Conservation (phyloP, 2,797 vertebrate genomes). For the Leontopithecus rosalia region DNA sequence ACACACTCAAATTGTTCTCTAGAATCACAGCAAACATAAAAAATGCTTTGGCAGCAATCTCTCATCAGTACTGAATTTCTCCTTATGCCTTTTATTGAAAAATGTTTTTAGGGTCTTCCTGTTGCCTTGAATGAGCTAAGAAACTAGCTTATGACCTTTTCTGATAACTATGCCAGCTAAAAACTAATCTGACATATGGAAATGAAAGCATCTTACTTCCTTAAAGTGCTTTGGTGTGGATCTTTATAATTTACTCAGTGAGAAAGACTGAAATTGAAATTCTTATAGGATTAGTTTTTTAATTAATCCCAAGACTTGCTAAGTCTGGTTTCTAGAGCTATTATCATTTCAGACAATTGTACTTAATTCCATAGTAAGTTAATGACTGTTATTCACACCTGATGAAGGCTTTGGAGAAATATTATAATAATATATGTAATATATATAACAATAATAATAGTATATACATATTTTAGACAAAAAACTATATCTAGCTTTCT, state of each 20-base stretch:
- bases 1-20: not conserved
- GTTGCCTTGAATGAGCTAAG: conserved; percentile 9
- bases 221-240: conserved; percentile 55
- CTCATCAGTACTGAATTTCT: not conserved
- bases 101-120: conserved; percentile 35
- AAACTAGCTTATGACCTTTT: conserved; percentile 69
- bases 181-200: conserved; percentile 69
- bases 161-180: conserved; percentile 53
- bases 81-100: conserved; percentile 26
- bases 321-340: conserved; percentile 58
- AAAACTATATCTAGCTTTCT: not conserved
- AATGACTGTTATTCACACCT: conserved; percentile 50
- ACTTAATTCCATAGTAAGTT: conserved; percentile 50
- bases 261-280: conserved; percentile 72
- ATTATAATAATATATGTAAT: not conserved
- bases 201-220: conserved; percentile 70
- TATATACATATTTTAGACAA: not conserved
- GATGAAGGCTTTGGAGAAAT: conserved; percentile 44
- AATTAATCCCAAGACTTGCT: conserved; percentile 64
- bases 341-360: conserved; percentile 57
- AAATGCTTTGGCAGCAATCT: not conserved
- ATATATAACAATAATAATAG: conserved; percentile 23
- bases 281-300: conserved; percentile 62
- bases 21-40: not conserved
- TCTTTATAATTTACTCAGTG: conserved; percentile 64